These are phyloP conservation scores for Heteromyza rotundicornis DNA, from an alignment of 2,888 invertebrate genomes.

Conservation along the genomic window DNA sequence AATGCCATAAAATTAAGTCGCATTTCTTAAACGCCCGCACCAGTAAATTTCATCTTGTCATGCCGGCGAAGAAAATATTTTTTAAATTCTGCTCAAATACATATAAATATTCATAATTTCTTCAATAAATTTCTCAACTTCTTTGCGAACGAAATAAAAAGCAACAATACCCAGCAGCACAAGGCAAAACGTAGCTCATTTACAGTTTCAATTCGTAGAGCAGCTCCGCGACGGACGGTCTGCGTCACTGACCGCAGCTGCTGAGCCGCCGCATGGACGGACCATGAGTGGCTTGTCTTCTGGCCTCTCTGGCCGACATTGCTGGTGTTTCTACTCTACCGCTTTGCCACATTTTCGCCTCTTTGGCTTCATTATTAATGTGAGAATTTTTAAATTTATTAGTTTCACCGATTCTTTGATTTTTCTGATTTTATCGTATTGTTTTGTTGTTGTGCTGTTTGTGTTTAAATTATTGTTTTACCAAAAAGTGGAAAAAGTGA, in stretches of 20 bases:
- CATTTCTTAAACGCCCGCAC: slow-evolving; percentile 9
- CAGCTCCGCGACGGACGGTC: not conserved
- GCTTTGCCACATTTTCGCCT: slow-evolving; percentile 4
- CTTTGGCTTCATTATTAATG: slow-evolving; percentile 43
- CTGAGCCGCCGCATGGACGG: slow-evolving; percentile 4
- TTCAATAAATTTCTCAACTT: not conserved
- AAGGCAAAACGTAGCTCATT: slow-evolving; percentile 1
- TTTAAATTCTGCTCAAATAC: not conserved
- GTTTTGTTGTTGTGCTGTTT: not conserved
- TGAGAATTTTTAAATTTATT: slow-evolving; percentile 55
- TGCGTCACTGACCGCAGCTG: slow-evolving; percentile 13
- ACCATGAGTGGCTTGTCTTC: not conserved
- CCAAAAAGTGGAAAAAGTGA: not conserved
- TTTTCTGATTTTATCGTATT: slow-evolving; percentile 25
- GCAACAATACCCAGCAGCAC: too few relatives aligned
- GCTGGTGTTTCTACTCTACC: not conserved
- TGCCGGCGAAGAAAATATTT: too few relatives aligned
- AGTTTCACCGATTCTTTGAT: slow-evolving; percentile 36
- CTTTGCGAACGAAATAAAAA: too few relatives aligned
- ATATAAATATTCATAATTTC: slow-evolving; percentile 16
- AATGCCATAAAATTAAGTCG: slow-evolving; percentile 15
- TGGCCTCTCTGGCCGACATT: too few relatives aligned
- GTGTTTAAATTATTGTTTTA: too few relatives aligned
- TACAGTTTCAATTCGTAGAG: not conserved
- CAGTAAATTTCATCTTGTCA: not conserved